A percentile compares a stretch with the other conserved stretches of the same genome.
These are phyloP conservation scores for Glaucopsyche alexis DNA, from an alignment of 2,888 invertebrate genomes.

Conservation along the genomic window DNA sequence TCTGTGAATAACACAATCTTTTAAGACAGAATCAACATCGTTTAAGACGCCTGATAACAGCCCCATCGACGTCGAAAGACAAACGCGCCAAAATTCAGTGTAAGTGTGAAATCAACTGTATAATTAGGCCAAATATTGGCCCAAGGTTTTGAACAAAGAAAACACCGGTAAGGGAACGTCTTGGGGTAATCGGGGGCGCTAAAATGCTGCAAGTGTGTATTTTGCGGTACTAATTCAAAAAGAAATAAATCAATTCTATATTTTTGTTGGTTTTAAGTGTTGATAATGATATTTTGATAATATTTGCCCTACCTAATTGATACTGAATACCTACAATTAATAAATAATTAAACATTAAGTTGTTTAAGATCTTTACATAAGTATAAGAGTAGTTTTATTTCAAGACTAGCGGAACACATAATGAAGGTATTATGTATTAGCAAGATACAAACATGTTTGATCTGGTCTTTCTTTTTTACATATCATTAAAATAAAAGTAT, in stretches of 20 bases:
- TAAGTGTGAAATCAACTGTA: conserved; percentile 68
- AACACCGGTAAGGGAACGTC: conserved; percentile 59
- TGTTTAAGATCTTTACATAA: neutral
- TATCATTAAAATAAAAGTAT: no score
- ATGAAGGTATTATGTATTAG: no score
- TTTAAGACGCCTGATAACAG: conserved; percentile 36
- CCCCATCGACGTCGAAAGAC: conserved; percentile 46
- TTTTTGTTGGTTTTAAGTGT: neutral
- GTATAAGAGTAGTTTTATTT: no score
- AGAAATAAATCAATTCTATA: neutral
- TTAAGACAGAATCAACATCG: conserved; percentile 32
- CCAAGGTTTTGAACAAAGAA: conserved; percentile 64
- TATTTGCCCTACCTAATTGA: no score
- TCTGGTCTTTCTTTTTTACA: no score
- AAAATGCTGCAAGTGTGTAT: conserved; percentile 46
- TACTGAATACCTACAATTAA: no score
- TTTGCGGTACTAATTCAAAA: neutral
- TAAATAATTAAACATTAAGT: no score
- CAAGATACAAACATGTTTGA: no score
- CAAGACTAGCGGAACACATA: no score
- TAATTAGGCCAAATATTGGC: conserved; percentile 69
- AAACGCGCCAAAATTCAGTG: conserved; percentile 50
- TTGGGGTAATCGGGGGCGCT: conserved; percentile 52
- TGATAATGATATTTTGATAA: neutral
- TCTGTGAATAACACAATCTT: conserved; percentile 1